These are phyloP conservation scores for Rhopalosiphum padi DNA, from an alignment of 1,140 invertebrate species.

Conservation along the genomic window DNA sequence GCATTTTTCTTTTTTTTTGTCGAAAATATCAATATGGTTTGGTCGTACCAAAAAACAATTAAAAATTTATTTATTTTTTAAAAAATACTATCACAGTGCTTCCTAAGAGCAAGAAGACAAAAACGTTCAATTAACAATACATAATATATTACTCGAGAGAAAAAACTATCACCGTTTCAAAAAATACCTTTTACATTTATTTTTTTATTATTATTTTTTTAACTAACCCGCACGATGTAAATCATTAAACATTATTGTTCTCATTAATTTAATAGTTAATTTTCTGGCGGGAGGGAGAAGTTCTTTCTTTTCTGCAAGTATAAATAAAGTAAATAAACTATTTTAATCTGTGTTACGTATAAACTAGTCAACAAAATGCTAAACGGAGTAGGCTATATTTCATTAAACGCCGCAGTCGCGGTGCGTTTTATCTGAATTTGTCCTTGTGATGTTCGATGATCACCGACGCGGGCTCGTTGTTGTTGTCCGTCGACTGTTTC, in stretches of 20 bases:
- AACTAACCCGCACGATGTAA: constrained; percentile 13
- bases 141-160: constrained; percentile 22
- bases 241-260: background rate
- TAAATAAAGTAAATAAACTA: constrained; percentile 48
- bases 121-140: constrained; percentile 16
- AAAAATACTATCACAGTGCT: constrained; percentile 57
- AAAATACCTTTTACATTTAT: constrained; percentile 26
- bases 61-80: background rate
- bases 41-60: constrained; percentile 18
- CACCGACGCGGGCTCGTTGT: constrained; percentile 19
- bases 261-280: background rate
- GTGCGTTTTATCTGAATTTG: constrained; percentile 53
- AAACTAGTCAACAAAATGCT: constrained; percentile 57
- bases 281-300: no score
- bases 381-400: constrained; percentile 33
- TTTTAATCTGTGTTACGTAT: constrained; percentile 50
- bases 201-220: background rate
- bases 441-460: constrained; percentile 49
- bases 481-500: constrained; percentile 47
- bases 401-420: background rate
- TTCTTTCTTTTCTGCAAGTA: constrained; percentile 30
- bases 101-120: constrained; percentile 54
- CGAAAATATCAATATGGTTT: constrained; percentile 7
- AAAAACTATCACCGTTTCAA: constrained; percentile 51
- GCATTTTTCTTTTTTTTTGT: constrained; percentile 7